phyloP scores from a whole-genome alignment of 2,888 invertebrate species.

The Myathropa florea region DNA sequence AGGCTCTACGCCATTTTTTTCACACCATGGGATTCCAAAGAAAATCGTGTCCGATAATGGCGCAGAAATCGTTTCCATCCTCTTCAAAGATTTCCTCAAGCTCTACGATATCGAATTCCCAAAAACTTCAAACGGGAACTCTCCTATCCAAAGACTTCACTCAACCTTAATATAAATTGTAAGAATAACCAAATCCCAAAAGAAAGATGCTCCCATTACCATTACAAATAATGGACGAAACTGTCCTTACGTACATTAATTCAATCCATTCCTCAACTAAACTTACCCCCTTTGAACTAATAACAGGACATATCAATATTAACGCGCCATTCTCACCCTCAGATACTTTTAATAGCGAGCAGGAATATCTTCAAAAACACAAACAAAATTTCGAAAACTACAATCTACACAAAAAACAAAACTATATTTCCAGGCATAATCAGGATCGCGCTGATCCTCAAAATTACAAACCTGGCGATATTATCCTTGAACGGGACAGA shows the following conservation, averaged over 20 bases:
- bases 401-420: not conserved
- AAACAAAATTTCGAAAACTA: not conserved
- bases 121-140: not conserved
- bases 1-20: not conserved
- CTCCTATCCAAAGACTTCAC: not conserved
- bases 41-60: not conserved
- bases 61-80: no score
- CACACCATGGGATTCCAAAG: not conserved
- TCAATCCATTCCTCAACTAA: not conserved
- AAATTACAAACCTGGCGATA: not conserved
- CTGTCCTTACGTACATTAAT: not conserved
- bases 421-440: not conserved
- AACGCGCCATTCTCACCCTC: not conserved
- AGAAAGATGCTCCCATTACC: not conserved
- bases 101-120: not conserved
- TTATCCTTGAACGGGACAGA: not conserved
- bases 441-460: not conserved
- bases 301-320: not conserved
- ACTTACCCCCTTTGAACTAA: not conserved
- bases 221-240: not conserved
- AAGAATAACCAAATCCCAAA: not conserved
- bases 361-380: not conserved
- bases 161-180: not conserved
- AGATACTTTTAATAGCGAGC: not conserved
- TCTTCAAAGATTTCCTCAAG: not conserved